Conservation (phyloP, 1,140 invertebrate genomes). For the Musca domestica region DNA sequence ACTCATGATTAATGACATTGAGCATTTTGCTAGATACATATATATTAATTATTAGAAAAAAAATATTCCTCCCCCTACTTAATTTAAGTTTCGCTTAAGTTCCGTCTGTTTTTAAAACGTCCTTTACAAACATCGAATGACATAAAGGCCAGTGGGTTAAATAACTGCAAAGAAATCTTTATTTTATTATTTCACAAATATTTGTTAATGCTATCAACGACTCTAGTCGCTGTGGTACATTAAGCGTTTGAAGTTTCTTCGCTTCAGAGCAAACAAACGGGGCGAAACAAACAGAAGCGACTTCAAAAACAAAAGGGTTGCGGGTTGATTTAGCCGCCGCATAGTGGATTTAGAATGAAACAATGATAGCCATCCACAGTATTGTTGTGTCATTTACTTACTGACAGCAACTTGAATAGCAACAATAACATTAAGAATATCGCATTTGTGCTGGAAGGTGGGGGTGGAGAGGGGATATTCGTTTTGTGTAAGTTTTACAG, state of each 20-base stretch:
- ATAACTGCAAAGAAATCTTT: conserved; percentile 6
- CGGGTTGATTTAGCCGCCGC: neutral
- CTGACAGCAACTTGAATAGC: neutral
- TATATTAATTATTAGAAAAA: too few relatives aligned
- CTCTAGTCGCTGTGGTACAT: too few relatives aligned
- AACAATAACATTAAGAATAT: conserved; percentile 7
- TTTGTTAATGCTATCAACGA: neutral
- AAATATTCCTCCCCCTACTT: too few relatives aligned
- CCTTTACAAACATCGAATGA: neutral
- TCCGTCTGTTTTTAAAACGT: too few relatives aligned
- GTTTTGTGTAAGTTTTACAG: neutral
- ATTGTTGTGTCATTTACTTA: conserved; percentile 11
- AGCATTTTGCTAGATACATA: too few relatives aligned
- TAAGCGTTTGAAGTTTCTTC: conserved; percentile 8
- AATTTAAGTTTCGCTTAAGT: too few relatives aligned
- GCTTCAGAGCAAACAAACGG: neutral
- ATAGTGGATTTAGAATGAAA: neutral
- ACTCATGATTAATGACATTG: too few relatives aligned
- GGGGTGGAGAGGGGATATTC: neutral
- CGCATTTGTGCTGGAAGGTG: conserved; percentile 12
- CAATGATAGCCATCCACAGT: neutral
- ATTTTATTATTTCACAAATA: neutral
- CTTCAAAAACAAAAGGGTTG: conserved; percentile 5
- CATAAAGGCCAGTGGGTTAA: neutral
- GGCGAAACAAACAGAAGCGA: neutral